Evolutionary conservation across 2,113 vertebrate species (phyloP), one percentile per base, ranked within the genome.

Genomic region (Syrrhaptes paradoxus): DNA sequence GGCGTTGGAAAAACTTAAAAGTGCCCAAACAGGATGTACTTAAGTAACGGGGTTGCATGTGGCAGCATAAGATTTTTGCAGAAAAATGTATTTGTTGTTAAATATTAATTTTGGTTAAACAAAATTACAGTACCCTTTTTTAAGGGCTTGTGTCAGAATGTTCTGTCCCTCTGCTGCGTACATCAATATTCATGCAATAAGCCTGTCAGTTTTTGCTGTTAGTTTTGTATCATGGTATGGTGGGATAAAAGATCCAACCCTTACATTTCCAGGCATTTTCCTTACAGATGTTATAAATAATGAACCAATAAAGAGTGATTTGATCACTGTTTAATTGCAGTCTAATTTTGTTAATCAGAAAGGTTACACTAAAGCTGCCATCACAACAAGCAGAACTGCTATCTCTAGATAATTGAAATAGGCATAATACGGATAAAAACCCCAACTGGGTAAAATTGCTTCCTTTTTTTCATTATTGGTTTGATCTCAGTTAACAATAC

Each of bases 1-100:
- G 99, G n/a, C 98, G 98, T 12, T 99, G 99, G 99, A 99, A 99
- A 94, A 91, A 66, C 58, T 67, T 99, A 18, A 98, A 98, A 80
- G 96, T 99, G 71, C 94, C 99, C 48, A 99, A 97, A 94, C 98
- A 98, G 51, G 98, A 98, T 28, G 93, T 91, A 17, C 97, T 97
- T 28, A 98, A 98, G 84, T 97, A 97, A 92, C 90, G 11, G 55
- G 34, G 45, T 51, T 82, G 94, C 84, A 94, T 72, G 96, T 62
- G 80, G 36, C 26, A 57, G 78, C 18, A 2, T 78, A 74, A 71
- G 65, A 78, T 76, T 89, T 91, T 79, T 92, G 67, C 88, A 77
- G 72, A 66, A 93, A 71, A 68, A 20, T 14, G 0, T 85, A 31
- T 78, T 96, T 85, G 86, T 89, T 94, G 85, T 90, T 93, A 76